Evolutionary conservation across 2,113 vertebrate species (phyloP).

Genomic region (Microtus pennsylvanicus): DNA sequence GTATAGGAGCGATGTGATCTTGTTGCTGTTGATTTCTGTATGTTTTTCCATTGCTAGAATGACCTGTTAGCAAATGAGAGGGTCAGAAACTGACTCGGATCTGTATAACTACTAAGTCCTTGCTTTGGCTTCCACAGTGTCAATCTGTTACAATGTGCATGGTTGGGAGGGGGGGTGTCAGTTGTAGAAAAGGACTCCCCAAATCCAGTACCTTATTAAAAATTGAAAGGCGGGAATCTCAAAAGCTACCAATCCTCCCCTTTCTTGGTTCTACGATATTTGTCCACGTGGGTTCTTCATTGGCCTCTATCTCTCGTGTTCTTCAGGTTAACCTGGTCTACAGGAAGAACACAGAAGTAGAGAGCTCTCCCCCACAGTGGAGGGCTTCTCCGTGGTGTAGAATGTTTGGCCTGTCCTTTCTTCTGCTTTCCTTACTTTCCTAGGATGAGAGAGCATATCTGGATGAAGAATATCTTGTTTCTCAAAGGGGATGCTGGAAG

Average conservation of each 20-base stretch:
- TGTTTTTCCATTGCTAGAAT: not conserved
- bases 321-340: not conserved
- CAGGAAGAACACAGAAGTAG: constrained; percentile 35
- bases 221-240: not conserved
- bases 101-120: not conserved
- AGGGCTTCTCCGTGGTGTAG: not conserved
- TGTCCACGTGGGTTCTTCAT: not conserved
- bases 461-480: constrained; percentile 72
- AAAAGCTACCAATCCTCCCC: not conserved
- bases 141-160: not conserved
- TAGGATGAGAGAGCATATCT: constrained; percentile 50
- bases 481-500: constrained; percentile 67
- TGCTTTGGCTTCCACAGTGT: not conserved
- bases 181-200: not conserved
- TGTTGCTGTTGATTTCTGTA: not conserved
- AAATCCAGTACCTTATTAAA: not conserved
- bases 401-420: not conserved
- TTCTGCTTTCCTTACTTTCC: not conserved
- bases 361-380: not conserved
- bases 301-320: not conserved
- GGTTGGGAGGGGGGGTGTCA: not conserved
- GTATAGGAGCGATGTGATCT: not conserved
- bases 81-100: not conserved
- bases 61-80: not conserved
- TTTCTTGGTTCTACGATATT: not conserved